Percentiles rank a stretch among this genome's conserved stretches.
These are phyloP conservation scores for Orchestes rusci DNA, from an alignment of 2,888 invertebrate genomes.

Conservation along the genomic window DNA sequence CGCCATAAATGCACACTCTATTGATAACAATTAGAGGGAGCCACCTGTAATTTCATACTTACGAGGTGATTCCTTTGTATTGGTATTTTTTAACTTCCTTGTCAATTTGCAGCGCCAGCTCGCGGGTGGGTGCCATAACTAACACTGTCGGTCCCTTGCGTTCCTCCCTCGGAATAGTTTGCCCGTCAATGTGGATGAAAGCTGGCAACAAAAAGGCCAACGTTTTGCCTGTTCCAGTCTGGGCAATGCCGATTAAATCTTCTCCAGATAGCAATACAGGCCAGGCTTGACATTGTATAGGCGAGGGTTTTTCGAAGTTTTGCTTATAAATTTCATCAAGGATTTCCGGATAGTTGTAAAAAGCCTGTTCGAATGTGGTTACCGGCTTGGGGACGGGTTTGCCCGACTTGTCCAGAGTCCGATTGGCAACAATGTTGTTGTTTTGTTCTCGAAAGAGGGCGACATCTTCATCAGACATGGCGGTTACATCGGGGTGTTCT, in stretches of 20 bases:
- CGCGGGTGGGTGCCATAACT: conserved; percentile 87
- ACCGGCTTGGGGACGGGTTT: conserved; percentile 68
- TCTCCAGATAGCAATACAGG: conserved; percentile 84
- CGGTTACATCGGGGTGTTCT: conserved; percentile 64
- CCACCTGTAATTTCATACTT: conserved; percentile 34
- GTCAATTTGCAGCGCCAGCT: conserved; percentile 88
- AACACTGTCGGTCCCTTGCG: conserved; percentile 79
- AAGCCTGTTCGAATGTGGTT: conserved; percentile 75
- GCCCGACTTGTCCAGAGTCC: conserved; percentile 23
- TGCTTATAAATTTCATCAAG: conserved; percentile 72
- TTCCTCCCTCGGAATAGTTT: conserved; percentile 62
- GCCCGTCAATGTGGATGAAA: conserved; percentile 86
- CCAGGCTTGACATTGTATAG: conserved; percentile 93
- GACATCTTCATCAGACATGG: conserved; percentile 58
- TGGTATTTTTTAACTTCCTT: conserved; percentile 84
- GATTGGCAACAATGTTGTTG: conserved; percentile 55
- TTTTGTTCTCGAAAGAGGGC: conserved; percentile 56
- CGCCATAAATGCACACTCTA: conserved; percentile 87
- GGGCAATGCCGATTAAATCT: conserved; percentile 95
- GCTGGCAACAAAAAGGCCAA: conserved; percentile 90
- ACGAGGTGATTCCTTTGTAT: conserved; percentile 81
- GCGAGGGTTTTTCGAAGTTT: conserved; percentile 75
- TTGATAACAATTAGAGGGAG: background rate
- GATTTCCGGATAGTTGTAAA: conserved; percentile 75
- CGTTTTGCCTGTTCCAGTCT: conserved; percentile 89